phyloP scores from a whole-genome alignment of 2,113 vertebrate species.

The Lophura nycthemera region DNA sequence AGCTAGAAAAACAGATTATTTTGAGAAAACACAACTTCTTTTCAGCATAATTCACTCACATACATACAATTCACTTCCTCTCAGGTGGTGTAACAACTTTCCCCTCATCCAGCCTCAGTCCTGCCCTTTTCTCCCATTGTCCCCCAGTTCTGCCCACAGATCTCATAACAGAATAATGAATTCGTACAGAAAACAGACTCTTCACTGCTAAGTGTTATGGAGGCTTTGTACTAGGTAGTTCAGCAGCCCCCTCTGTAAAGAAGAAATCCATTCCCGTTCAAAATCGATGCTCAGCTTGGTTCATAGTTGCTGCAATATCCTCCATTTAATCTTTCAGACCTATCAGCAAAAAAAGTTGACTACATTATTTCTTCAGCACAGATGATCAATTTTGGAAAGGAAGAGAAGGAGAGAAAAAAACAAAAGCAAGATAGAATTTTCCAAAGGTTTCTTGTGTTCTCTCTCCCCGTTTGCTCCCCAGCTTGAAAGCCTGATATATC shows the following conservation, averaged over 20 bases:
- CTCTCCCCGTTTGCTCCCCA: not conserved
- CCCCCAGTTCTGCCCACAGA: not conserved
- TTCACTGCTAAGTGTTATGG: not conserved
- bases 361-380: not conserved
- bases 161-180: not conserved
- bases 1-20: not conserved
- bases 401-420: not conserved
- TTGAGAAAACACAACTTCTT: not conserved
- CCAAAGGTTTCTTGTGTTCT: not conserved
- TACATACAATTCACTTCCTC: not conserved
- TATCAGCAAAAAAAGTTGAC: not conserved
- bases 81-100: not conserved
- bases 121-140: not conserved
- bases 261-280: not conserved
- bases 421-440: not conserved
- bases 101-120: not conserved
- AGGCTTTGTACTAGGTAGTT: not conserved
- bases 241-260: fast-evolving
- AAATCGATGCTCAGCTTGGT: not conserved
- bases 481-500: not conserved
- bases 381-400: not conserved
- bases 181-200: not conserved
- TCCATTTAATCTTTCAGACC: not conserved
- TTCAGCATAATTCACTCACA: not conserved
- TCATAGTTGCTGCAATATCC: not conserved